Percentiles rank a stretch among this genome's conserved stretches.
These are phyloP conservation scores for Drosophila acutilabella DNA, from an alignment of 2,888 invertebrate species.

Conservation along the genomic window DNA sequence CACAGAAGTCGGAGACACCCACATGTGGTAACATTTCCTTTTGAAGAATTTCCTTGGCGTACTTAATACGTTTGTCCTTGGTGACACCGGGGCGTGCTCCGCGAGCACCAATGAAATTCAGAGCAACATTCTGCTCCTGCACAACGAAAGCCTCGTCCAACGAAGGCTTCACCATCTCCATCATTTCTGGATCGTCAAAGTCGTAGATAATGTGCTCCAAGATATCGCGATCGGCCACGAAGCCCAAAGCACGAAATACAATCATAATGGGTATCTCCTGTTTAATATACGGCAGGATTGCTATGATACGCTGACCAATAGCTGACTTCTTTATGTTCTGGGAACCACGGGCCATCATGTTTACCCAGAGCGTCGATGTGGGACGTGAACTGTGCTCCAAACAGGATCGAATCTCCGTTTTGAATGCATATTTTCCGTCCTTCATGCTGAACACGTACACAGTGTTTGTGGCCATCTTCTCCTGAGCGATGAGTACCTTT, in stretches of 20 bases:
- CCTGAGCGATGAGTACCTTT: constrained; percentile 99
- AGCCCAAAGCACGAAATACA: constrained; percentile 99
- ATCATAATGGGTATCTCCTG: constrained; percentile 99
- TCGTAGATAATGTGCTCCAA: constrained; percentile 99
- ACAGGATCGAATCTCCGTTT: constrained; percentile 98
- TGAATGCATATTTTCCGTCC: constrained; percentile 99
- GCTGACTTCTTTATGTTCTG: constrained; percentile 99
- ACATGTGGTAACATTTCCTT: constrained; percentile 99
- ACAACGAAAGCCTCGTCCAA: constrained; percentile 99
- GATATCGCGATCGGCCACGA: constrained; percentile 99
- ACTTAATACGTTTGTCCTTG: constrained; percentile 99
- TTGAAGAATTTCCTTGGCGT: constrained; percentile 99
- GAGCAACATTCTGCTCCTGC: constrained; percentile 99
- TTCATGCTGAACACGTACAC: constrained; percentile 99
- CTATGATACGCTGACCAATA: constrained; percentile 99
- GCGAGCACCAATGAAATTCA: constrained; percentile 99
- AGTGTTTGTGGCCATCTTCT: constrained; percentile 99
- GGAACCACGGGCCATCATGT: constrained; percentile 99
- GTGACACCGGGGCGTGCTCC: constrained; percentile 99
- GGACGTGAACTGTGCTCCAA: constrained; percentile 97
- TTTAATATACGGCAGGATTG: constrained; percentile 98
- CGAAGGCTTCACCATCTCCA: constrained; percentile 99
- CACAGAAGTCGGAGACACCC: constrained; percentile 99
- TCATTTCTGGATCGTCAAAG: constrained; percentile 99
- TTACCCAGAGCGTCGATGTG: constrained; percentile 99